Conservation (phyloP, 2,113 vertebrate genomes). For the Syngnathus typhle region DNA sequence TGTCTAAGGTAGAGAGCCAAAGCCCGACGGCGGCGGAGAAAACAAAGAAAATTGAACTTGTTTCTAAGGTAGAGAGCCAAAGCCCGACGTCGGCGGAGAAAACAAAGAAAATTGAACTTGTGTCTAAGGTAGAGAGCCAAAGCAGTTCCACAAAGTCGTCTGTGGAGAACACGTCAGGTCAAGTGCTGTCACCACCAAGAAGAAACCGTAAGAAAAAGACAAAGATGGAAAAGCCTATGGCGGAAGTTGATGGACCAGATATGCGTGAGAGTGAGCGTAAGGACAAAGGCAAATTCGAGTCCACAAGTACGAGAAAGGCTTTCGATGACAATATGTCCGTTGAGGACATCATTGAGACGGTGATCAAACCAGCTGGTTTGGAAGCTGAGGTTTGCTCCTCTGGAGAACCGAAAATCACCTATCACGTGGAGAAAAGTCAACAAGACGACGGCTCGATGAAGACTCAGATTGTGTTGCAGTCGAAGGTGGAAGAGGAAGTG, state of each 20-base stretch:
- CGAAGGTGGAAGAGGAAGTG: conserved; percentile 78
- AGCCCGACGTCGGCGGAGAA: conserved; percentile 51
- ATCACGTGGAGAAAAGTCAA: conserved; percentile 75
- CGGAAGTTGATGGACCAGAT: conserved; percentile 46
- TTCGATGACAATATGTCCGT: conserved; percentile 59
- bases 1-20: conserved; percentile 33
- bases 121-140: conserved; percentile 33
- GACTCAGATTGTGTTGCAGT: conserved; percentile 81
- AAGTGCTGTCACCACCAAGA: conserved; percentile 46
- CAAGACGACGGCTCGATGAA: conserved; percentile 74
- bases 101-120: conserved; percentile 48
- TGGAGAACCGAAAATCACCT: conserved; percentile 77
- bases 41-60: conserved; percentile 49
- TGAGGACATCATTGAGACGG: conserved; percentile 82
- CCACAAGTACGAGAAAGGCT: conserved; percentile 46
- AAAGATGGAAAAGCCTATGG: conserved; percentile 46
- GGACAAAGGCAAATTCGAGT: conserved; percentile 18
- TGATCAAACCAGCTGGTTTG: conserved; percentile 74
- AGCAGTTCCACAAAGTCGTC: conserved; percentile 28
- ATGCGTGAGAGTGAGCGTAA: conserved; percentile 30
- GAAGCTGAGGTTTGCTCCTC: conserved; percentile 56
- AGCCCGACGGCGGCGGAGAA: conserved; percentile 34
- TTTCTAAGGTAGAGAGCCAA: conserved; percentile 21
- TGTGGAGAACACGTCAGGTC: conserved; percentile 42
- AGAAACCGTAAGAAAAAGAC: conserved; percentile 32